phyloP scores from a whole-genome alignment of 2,113 vertebrate genomes.

The Herpailurus yagouaroundi region DNA sequence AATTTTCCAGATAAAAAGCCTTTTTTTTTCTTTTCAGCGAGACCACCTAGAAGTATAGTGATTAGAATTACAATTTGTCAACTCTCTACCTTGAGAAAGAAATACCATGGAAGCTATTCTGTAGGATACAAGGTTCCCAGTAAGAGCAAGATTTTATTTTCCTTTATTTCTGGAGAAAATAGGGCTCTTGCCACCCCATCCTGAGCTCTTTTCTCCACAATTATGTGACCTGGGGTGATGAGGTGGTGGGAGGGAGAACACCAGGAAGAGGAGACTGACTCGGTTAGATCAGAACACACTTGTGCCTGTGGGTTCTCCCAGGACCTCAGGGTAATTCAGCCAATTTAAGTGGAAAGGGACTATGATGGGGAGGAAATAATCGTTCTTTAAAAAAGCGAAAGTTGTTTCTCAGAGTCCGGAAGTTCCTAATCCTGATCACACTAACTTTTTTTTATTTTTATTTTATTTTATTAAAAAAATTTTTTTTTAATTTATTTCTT shows the following conservation, averaged over 20 bases:
- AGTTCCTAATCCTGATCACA: not conserved
- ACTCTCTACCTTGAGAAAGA: not conserved
- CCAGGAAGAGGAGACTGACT: not conserved
- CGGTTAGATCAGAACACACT: not conserved
- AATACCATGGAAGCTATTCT: not conserved
- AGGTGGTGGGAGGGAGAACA: not conserved
- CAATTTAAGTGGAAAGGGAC: not conserved
- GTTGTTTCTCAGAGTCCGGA: not conserved
- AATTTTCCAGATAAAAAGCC: not conserved
- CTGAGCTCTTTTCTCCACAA: not conserved
- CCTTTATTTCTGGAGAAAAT: not conserved
- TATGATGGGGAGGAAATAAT: not conserved
- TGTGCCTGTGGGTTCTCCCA: not conserved
- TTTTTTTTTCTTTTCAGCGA: not conserved
- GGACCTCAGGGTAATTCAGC: not conserved
- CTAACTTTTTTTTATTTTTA: not conserved
- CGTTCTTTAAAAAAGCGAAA: not conserved
- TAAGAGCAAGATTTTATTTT: not conserved
- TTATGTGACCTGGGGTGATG: not conserved
- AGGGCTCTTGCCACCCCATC: too few species aligned
- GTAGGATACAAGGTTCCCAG: not conserved
- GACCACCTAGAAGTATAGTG: not conserved
- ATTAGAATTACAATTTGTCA: not conserved
- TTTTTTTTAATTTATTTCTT: too few species aligned
- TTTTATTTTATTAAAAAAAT: too few species aligned